Base-by-base conservation (phyloP, 2,113 vertebrate genomes). In the Bujurquina vittata region DNA sequence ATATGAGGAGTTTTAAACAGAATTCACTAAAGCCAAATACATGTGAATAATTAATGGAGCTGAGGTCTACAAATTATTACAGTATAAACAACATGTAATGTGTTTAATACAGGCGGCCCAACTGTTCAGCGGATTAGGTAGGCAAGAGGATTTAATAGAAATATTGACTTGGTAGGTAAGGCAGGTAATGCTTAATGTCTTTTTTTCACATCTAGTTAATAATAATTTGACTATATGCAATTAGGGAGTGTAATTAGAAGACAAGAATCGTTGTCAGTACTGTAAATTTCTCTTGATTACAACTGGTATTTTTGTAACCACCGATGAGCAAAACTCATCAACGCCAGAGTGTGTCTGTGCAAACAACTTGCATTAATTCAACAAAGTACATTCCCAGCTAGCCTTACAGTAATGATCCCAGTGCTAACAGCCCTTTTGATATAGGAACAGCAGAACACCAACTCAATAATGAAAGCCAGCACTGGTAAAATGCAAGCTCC, bases 331-430 rank as follows among this genome's bases (percentile, higher is more conserved):
- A 73, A 74, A 33, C 72, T 20, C 23, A 61, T 22, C 67, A 79
- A 73, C 77, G 49, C 37, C 31, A 79, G 22, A 72, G 10, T 40
- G 80, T 78, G 56, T 72, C 37, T 72, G 26, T 12, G 56, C 37
- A 88, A 83, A 85, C 79, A 29, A 43, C 31, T 54, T 46, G 63
- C 57, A 87, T 83, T 86, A 59, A 87, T 79, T 87, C 40, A 73
- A 75, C 10, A 23, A n/a, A 46, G 35, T 55, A 18, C 10, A 59
- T 76, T 65, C 49, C 8, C 5, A 15, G 37, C 49, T 60, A 49
- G 75, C 43, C 33, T 22, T 33, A 43, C 20, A 46, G 11, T 72
- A 76, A 84, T 69, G 31, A 75, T 84, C 55, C 18, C 23, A 33
- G 23, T 52, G 77, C 52, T 77, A 69, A 87, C 23, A 52, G 31